Conservation (phyloP, 2,797 vertebrate genomes). For the Acrocephalus scirpaceus region DNA sequence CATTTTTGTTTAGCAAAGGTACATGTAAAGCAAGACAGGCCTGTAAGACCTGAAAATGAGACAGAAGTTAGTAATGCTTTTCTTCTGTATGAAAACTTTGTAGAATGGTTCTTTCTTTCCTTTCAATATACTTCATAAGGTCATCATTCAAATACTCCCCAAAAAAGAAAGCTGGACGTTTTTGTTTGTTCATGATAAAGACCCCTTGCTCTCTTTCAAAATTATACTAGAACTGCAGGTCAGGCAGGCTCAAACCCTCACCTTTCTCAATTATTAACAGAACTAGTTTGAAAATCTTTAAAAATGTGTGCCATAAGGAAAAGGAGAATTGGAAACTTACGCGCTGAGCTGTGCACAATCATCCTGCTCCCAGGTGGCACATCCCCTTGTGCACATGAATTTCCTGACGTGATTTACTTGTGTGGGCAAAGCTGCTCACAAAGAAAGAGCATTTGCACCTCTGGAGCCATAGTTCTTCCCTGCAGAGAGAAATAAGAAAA, state of each 20-base stretch:
- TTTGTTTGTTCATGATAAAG: neutral
- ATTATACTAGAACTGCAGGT: neutral
- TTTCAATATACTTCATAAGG: neutral
- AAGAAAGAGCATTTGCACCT: neutral
- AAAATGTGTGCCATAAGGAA: neutral
- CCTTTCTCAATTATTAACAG: neutral
- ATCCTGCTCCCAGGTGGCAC: fast-evolving
- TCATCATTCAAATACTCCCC: neutral
- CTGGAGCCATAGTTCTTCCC: neutral
- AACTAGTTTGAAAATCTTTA: neutral
- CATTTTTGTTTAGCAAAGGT: neutral
- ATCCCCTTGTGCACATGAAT: neutral
- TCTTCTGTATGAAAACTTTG: neutral
- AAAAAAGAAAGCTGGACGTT: neutral
- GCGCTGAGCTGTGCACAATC: neutral
- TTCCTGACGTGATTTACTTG: neutral
- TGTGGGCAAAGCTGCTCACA: neutral
- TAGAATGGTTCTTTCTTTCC: neutral
- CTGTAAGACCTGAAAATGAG: neutral
- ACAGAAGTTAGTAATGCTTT: neutral
- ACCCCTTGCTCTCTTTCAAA: neutral
- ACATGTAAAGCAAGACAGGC: neutral
- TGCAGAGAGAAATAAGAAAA: neutral
- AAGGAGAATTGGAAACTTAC: neutral
- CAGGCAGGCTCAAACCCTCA: neutral